phyloP scores from a whole-genome alignment of 1,140 invertebrate species.

The Papilio polyxenes region DNA sequence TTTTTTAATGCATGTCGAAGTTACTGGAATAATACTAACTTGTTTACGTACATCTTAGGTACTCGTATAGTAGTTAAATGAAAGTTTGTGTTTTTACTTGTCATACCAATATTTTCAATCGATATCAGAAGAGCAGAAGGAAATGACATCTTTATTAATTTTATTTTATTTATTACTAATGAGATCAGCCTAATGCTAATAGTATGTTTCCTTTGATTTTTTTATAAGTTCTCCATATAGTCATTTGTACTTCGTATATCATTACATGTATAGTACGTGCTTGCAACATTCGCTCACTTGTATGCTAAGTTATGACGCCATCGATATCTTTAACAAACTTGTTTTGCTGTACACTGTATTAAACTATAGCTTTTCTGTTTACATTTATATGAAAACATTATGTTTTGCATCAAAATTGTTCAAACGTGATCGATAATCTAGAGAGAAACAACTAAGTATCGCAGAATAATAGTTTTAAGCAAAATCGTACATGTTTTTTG shows the following conservation, averaged over 20 bases:
- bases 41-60: background rate
- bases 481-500: too few relatives aligned
- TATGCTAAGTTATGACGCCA: conserved; percentile 12
- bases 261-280: background rate
- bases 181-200: background rate
- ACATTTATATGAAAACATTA: too few relatives aligned
- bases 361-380: background rate
- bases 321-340: conserved; percentile 24
- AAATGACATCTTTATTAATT: too few relatives aligned
- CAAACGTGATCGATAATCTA: too few relatives aligned
- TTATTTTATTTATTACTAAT: background rate
- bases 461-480: too few relatives aligned
- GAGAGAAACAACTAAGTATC: too few relatives aligned
- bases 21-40: background rate
- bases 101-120: background rate
- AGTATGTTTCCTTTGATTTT: too few relatives aligned
- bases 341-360: background rate
- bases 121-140: background rate
- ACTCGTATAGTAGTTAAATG: background rate
- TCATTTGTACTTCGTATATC: background rate
- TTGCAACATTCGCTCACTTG: conserved; percentile 16
- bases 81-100: too few relatives aligned
- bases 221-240: background rate
- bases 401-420: too few relatives aligned
- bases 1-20: background rate